phyloP scores from a whole-genome alignment of 2,888 invertebrate genomes.

The Myopa tessellatipennis region DNA sequence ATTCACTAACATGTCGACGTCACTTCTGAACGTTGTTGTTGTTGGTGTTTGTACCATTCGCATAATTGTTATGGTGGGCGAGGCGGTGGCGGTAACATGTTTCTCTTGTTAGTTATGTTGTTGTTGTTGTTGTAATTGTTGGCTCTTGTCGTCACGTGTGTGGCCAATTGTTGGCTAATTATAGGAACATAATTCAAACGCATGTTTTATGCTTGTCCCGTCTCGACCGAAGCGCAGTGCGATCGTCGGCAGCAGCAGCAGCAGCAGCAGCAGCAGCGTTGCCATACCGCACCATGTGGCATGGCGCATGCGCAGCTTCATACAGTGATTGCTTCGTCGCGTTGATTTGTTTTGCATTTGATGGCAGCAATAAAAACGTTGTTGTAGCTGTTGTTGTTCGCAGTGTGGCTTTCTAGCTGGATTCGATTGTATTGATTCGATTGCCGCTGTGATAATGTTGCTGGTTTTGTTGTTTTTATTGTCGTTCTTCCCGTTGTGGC shows the following conservation, averaged over 20 bases:
- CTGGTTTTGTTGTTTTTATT: not conserved
- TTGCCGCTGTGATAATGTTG: not conserved
- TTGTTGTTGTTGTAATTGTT: slow-evolving; percentile 31
- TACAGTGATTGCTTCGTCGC: not conserved
- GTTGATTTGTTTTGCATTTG: slow-evolving; percentile 34
- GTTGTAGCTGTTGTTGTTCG: slow-evolving; percentile 7
- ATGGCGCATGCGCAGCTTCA: not conserved
- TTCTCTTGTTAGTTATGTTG: slow-evolving; percentile 7
- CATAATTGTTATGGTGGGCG: too few species aligned
- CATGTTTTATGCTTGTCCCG: slow-evolving; percentile 43
- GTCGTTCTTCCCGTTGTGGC: not conserved
- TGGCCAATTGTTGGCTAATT: slow-evolving; percentile 52
- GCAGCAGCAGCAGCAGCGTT: slow-evolving; percentile 25
- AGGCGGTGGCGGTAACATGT: too few species aligned
- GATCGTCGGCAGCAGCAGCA: slow-evolving; percentile 21
- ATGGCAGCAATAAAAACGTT: slow-evolving; percentile 32
- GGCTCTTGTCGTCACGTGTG: slow-evolving; percentile 46
- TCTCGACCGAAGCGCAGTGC: not conserved
- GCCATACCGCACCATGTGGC: slow-evolving; percentile 13
- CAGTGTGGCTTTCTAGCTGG: not conserved
- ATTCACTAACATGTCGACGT: not conserved
- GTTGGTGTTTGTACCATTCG: slow-evolving; percentile 11
- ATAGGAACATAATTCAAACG: slow-evolving; percentile 49
- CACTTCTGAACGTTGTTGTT: not conserved
- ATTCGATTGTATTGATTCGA: slow-evolving; percentile 1